Base-by-base conservation (phyloP, 2,113 vertebrate species). In the Psittacus erithacus region DNA sequence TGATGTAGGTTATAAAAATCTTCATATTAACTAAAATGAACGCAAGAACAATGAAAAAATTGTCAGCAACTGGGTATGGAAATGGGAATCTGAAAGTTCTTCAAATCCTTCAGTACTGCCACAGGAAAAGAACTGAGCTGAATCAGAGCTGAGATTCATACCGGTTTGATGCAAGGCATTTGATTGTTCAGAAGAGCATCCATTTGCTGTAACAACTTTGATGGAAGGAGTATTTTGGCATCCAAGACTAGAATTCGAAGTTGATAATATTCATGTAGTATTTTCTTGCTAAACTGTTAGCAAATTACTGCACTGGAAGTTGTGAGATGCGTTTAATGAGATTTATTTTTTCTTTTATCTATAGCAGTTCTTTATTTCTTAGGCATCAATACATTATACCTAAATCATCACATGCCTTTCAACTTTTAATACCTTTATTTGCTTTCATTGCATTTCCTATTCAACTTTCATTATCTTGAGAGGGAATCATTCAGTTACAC, bases 401-500 rank as follows among this genome's bases (percentile, higher is more conserved):
- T 96, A 97, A 94, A 95, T 96, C 93, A 97, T 96, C 88, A 91
- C 33, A 92, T 91, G 84, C 49, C 95, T 97, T 97, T 95, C 95
- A 96, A 70, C 82, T 92, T 96, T 75, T 94, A 96, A 98, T 96
- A 95, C 79, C 84, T 95, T 95, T 95, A 93, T 96, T 95, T 95
- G 82, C 77, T 95, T 92, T 60, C 67, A 0, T 57, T 77, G 50
- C 94, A 95, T 92, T 97, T 95, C 94, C 95, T 97, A 94, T 97
- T 97, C 94, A 85, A 82, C 92, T 97, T 97, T 92, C 95, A 98
- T 97, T 97, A 97, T 96, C 93, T 93, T 90, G 95, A 94, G 97
- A 91, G 91, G 77, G 90, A 96, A 97, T 96, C 92, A 96, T 94
- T 96, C 95, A 95, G 96, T 95, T 95, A 92, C 91, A 86, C 96